These are phyloP conservation scores for Tuta absoluta DNA, from an alignment of 2,888 invertebrate genomes.

Conservation along the genomic window DNA sequence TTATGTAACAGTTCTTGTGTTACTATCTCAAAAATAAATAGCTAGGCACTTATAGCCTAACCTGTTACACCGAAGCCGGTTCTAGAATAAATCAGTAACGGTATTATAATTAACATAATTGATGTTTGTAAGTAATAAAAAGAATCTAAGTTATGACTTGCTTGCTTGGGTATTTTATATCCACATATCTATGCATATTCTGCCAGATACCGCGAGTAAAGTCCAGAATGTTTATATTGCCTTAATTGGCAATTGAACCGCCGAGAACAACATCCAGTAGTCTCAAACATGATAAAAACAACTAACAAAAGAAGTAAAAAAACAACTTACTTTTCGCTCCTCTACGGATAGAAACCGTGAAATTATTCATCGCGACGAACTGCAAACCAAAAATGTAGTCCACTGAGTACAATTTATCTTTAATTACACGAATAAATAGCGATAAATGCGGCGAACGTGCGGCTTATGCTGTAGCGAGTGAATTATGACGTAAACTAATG, in stretches of 20 bases:
- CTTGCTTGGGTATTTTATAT: background rate
- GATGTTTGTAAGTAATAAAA: background rate
- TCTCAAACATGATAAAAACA: background rate
- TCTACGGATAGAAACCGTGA: constrained; percentile 67
- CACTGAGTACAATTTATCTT: background rate
- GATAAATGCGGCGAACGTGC: constrained; percentile 6
- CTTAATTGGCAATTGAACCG: background rate
- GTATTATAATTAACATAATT: background rate
- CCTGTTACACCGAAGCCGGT: background rate
- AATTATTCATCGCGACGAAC: constrained; percentile 73
- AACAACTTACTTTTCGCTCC: constrained; percentile 67
- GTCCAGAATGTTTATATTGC: background rate
- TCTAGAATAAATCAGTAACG: background rate
- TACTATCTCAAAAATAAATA: background rate
- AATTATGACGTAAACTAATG: constrained; percentile 20
- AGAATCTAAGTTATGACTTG: background rate
- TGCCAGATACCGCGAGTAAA: background rate
- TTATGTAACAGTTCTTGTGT: background rate
- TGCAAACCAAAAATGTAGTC: constrained; percentile 26
- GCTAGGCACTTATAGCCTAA: background rate
- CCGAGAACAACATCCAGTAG: background rate
- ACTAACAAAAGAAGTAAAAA: constrained; percentile 1
- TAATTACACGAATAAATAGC: constrained; percentile 1
- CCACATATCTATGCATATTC: background rate
- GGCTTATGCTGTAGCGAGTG: background rate